phyloP scores from a whole-genome alignment of 2,113 vertebrate species.

The Oceanodroma tethys region DNA sequence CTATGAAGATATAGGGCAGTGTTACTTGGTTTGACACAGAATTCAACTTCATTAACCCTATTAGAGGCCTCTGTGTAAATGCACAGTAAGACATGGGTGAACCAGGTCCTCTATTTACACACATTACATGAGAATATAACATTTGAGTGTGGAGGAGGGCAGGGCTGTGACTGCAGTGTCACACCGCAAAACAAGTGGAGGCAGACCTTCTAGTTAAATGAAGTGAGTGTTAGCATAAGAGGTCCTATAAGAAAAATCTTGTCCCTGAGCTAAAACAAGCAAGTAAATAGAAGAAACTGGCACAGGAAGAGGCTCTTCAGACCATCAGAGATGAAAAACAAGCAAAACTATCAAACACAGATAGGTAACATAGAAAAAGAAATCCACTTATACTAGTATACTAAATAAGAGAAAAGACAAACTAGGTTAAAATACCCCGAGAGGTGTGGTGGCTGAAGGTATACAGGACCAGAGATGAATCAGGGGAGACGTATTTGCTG shows the following conservation, averaged over 20 bases:
- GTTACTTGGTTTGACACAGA: neutral
- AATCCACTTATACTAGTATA: neutral
- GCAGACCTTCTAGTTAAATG: neutral
- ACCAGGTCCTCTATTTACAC: neutral
- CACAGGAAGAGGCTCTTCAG: neutral
- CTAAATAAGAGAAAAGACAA: neutral
- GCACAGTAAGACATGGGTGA: neutral
- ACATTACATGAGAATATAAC: rapidly evolving
- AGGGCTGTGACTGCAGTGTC: neutral
- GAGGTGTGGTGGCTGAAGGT: neutral
- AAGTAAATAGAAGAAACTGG: neutral
- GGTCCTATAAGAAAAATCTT: neutral
- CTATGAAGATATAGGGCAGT: rapidly evolving
- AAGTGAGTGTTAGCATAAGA: neutral
- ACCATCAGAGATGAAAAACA: neutral
- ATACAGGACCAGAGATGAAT: neutral
- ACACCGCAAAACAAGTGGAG: neutral
- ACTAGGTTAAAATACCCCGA: rapidly evolving
- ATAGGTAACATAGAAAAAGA: rapidly evolving
- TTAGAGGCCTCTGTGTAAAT: neutral
- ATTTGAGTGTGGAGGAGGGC: rapidly evolving
- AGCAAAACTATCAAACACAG: neutral
- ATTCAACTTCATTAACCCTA: neutral
- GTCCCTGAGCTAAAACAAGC: neutral
- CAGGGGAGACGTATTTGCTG: neutral